Percentiles rank a stretch among this genome's conserved stretches.
phyloP scores from a whole-genome alignment of 2,888 invertebrate species.

The Amphipyra tragopoginis region DNA sequence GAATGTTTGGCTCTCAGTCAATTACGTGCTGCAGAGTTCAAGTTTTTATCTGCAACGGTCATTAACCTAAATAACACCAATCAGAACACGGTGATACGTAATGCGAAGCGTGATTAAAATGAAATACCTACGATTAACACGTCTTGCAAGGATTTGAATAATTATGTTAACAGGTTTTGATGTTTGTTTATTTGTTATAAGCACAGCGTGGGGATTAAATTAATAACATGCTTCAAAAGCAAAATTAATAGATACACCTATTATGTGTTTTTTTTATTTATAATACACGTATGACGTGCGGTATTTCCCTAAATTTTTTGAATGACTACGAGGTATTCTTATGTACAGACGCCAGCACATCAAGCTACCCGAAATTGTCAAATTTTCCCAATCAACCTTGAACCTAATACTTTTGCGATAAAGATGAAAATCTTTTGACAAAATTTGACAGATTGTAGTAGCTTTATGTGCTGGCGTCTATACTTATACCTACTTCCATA shows the following conservation, averaged over 20 bases:
- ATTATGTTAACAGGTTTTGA: constrained; percentile 20
- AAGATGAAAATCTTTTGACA: too few species aligned
- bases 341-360: too few species aligned
- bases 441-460: too few species aligned
- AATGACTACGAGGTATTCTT: too few species aligned
- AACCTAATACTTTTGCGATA: too few species aligned
- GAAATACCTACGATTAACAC: constrained; percentile 36
- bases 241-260: too few species aligned
- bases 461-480: too few species aligned
- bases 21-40: constrained; percentile 57
- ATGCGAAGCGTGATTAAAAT: constrained; percentile 48
- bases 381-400: too few species aligned
- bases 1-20: constrained; percentile 56
- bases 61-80: constrained; percentile 62
- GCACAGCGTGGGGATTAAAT: constrained; percentile 6
- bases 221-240: background rate
- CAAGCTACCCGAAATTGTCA: too few species aligned
- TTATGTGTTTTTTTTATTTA: background rate
- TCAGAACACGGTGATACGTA: constrained; percentile 50
- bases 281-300: too few species aligned
- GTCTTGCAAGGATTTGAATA: constrained; percentile 31
- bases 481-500: too few species aligned
- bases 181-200: constrained; percentile 14
- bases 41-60: constrained; percentile 64
- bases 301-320: too few species aligned